Evolutionary conservation across 2,797 vertebrate species (phyloP).

Genomic region (Myotis daubentonii): DNA sequence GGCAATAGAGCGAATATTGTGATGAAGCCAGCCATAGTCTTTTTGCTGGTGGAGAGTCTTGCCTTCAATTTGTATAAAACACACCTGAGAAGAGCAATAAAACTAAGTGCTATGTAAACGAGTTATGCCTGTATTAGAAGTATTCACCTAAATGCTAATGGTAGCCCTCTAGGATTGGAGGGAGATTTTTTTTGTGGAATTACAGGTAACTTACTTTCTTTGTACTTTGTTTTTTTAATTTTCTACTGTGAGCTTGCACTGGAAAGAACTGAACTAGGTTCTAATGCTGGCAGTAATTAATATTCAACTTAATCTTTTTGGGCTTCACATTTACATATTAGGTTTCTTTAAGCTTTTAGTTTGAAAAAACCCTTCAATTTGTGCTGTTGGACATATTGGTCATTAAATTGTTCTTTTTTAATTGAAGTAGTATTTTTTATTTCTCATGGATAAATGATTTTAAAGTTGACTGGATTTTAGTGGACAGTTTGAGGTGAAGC

Average conservation of each 20-base stretch:
- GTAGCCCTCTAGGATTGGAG: neutral
- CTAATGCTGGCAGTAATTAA: neutral
- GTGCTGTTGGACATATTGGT: neutral
- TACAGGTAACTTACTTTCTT: neutral
- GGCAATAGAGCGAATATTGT: neutral
- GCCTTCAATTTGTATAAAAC: neutral
- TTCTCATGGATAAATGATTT: neutral
- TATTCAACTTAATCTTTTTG: neutral
- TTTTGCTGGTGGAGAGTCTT: too few species aligned
- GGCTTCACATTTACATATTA: neutral
- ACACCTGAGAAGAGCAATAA: neutral
- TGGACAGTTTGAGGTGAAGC: slow-evolving; percentile 5
- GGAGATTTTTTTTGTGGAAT: neutral
- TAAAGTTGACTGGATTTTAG: slow-evolving; percentile 23
- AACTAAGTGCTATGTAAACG: neutral
- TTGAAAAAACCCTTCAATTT: neutral
- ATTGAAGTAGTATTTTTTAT: neutral
- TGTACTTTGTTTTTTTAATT: neutral
- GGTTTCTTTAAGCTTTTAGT: neutral
- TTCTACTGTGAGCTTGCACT: neutral
- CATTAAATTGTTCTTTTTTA: neutral
- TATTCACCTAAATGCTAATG: neutral
- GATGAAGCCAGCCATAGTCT: too few species aligned
- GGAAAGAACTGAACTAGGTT: neutral
- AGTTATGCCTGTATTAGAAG: neutral